Base-by-base conservation (phyloP, 2,797 vertebrate species). In the Centropyge bicolor region DNA sequence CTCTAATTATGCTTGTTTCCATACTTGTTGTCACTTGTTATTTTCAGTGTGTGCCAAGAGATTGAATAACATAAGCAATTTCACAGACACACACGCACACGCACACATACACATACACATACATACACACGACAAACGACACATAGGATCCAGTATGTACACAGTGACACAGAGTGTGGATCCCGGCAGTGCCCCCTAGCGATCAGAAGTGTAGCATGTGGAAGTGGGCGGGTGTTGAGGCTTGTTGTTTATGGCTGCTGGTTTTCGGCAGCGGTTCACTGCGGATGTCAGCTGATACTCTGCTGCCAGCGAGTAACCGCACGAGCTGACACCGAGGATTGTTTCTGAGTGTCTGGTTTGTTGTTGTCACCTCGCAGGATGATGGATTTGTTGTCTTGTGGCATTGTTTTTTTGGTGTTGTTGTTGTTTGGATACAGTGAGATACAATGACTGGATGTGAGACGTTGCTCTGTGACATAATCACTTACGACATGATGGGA, bases 141-240 rank as follows among this genome's bases (percentile, higher is more conserved):
- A 80, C 49, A 54, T 10, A 67, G 19, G 61, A 36, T 60, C n/a
- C 60, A 31, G 24, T 70, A 52, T 78, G 46, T 69, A 66, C 73
- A 73, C 79, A 57, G 14, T 59, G 68, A 63, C 61, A 61, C 68
- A 13, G 31, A 20, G 51, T 14, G 68, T 51, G 6, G 64, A 77
- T 79, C 59, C 46, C 81, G 40, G 73, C 88, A 94, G 92, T 89
- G 93, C 93, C 94, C 91, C 94, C 94, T 94, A 93, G 93, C 89
- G 94, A 92, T 11, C 64, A 81, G 52, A 80, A 1, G 60, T 3
- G 64, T 66, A 22, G 56, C 66, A 60, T 80, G 87, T 84, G 83
- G 83, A 82, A 78, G 89, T 91, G 91, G 88, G 92, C 82, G 92
- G 89, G 81, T 88, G 84, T 79, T 83, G 83, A 83, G 77, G 35